Conservation (phyloP, 2,113 vertebrate species). For the Trinectes maculatus region DNA sequence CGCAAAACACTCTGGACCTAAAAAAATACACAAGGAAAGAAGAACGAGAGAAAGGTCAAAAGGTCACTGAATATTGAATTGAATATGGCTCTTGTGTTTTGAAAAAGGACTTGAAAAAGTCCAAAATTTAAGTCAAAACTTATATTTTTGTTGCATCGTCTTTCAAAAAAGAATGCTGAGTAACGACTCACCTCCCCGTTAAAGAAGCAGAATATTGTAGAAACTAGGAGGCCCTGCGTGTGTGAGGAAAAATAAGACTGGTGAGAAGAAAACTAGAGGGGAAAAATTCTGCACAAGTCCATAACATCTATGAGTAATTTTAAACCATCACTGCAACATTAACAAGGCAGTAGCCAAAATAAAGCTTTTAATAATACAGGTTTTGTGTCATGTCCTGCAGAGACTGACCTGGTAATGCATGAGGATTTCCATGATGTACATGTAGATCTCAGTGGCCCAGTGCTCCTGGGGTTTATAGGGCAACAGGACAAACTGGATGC, state of each 20-base stretch:
- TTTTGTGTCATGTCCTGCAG: no score
- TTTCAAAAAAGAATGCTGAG: neutral
- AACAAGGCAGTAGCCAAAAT: no score
- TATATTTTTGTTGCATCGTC: no score
- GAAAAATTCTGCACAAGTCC: constrained; percentile 2
- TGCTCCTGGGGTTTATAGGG: constrained; percentile 89
- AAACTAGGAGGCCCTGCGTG: constrained; percentile 75
- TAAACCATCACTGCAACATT: no score
- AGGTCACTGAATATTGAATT: no score
- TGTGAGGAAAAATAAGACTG: neutral
- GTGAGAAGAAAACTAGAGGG: constrained; percentile 1
- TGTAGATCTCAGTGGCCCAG: constrained; percentile 86
- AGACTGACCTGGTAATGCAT: constrained; percentile 95
- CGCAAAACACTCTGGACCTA: constrained; percentile 91
- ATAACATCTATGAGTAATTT: no score
- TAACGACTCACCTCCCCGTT: constrained; percentile 73
- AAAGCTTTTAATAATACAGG: no score
- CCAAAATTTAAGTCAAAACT: no score
- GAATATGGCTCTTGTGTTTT: no score
- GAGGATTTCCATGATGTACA: constrained; percentile 92
- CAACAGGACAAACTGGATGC: constrained; percentile 93
- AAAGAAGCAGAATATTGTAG: constrained; percentile 81
- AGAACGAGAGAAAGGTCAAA: neutral
- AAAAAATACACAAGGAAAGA: neutral
- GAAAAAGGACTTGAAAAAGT: no score